phyloP scores from a whole-genome alignment of 2,888 invertebrate genomes.

The Electrophaes corylata region DNA sequence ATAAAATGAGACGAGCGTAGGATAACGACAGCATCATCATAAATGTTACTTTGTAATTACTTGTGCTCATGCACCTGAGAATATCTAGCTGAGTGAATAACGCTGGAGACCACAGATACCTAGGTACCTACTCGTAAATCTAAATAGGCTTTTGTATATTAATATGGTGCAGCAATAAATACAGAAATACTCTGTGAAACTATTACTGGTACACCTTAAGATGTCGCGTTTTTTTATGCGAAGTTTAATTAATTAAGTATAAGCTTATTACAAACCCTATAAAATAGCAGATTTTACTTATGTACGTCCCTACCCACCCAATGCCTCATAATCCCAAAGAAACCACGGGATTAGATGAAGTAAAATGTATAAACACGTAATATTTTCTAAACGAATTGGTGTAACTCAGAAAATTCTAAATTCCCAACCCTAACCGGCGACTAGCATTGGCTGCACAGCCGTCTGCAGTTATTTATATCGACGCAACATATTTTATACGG shows the following conservation, averaged over 20 bases:
- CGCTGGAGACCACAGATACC: not conserved
- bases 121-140: not conserved
- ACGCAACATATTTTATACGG: slow-evolving; percentile 63
- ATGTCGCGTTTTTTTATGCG: too few relatives aligned
- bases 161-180: too few relatives aligned
- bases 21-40: slow-evolving; percentile 45
- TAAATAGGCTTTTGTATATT: too few relatives aligned
- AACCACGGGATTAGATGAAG: not conserved
- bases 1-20: slow-evolving; percentile 66
- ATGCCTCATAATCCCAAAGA: not conserved
- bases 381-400: not conserved
- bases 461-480: slow-evolving; percentile 52
- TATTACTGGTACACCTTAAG: too few relatives aligned
- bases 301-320: too few relatives aligned
- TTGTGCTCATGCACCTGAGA: slow-evolving; percentile 32
- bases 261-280: too few relatives aligned
- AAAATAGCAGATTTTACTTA: too few relatives aligned
- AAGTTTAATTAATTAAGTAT: too few relatives aligned
- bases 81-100: not conserved
- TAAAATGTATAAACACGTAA: not conserved
- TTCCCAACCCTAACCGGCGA: not conserved
- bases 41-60: slow-evolving; percentile 44
- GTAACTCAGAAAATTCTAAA: not conserved
- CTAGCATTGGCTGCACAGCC: slow-evolving; percentile 27
- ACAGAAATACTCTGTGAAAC: too few relatives aligned